Percentiles rank a stretch among this genome's conserved stretches.
Conservation (phyloP, 2,888 invertebrate genomes). For the Myathropa florea region DNA sequence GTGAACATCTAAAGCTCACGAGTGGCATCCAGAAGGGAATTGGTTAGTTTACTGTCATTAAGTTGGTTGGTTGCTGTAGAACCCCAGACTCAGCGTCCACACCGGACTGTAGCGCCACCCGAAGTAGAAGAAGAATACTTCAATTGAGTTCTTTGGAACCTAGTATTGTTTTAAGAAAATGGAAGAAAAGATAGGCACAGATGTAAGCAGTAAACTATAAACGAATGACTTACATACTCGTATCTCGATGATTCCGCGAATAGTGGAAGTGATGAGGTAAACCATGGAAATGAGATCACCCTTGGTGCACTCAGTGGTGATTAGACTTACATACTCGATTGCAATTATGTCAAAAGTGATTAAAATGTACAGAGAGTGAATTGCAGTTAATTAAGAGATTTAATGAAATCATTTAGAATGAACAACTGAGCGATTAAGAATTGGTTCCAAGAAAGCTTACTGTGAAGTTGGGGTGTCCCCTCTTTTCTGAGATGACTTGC, state of each 20-base stretch:
- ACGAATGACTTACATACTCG: not conserved
- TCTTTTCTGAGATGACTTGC: too few relatives aligned
- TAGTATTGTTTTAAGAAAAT: too few relatives aligned
- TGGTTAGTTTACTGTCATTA: too few relatives aligned
- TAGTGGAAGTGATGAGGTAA: not conserved
- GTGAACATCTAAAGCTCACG: not conserved
- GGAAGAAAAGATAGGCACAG: too few relatives aligned
- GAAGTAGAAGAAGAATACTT: too few relatives aligned
- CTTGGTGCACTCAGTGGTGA: not conserved
- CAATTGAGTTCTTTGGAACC: too few relatives aligned
- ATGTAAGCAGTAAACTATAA: not conserved
- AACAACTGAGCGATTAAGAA: too few relatives aligned
- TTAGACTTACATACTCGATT: not conserved
- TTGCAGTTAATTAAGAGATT: not conserved
- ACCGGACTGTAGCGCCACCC: too few relatives aligned
- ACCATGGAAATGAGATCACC: not conserved
- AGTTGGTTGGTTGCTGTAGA: too few relatives aligned
- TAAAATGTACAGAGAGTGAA: not conserved
- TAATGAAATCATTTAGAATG: not conserved
- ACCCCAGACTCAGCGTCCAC: too few relatives aligned
- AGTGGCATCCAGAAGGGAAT: not conserved
- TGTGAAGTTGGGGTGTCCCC: not conserved
- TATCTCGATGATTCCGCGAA: not conserved
- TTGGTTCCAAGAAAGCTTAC: not conserved
- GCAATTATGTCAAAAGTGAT: not conserved